Evolutionary conservation across 2,113 vertebrate genomes (phyloP).

Genomic region (Neolamprologus falcicula): DNA sequence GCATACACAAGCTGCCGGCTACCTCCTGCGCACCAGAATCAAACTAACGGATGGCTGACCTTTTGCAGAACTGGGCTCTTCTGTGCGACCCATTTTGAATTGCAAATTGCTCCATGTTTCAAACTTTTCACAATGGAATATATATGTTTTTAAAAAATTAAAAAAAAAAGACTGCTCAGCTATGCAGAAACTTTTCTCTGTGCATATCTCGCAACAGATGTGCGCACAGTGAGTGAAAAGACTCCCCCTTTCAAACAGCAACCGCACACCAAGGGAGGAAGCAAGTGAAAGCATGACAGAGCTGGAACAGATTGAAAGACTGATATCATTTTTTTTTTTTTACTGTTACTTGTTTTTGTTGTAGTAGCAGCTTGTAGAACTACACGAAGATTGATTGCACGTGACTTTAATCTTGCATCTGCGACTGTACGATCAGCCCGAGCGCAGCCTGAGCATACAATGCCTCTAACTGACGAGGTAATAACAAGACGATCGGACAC

Average conservation of each 20-base stretch:
- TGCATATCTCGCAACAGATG: constrained; percentile 23
- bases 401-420: background rate
- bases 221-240: background rate
- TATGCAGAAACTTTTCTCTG: background rate
- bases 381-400: background rate
- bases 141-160: background rate
- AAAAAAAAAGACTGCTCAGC: background rate
- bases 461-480: background rate
- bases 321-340: background rate
- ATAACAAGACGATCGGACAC: background rate
- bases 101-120: background rate
- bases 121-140: background rate
- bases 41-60: constrained; percentile 20
- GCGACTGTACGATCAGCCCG: background rate
- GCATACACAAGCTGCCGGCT: background rate
- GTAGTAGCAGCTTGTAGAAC: background rate
- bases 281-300: constrained; percentile 47
- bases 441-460: background rate
- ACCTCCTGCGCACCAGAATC: background rate
- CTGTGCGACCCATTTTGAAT: background rate
- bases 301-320: constrained; percentile 6
- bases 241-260: background rate
- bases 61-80: background rate
- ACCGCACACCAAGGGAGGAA: constrained; percentile 8
- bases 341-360: background rate